Percentiles rank a stretch among this genome's conserved stretches.
phyloP scores from a whole-genome alignment of 2,797 vertebrate genomes.

The Falco concolor region DNA sequence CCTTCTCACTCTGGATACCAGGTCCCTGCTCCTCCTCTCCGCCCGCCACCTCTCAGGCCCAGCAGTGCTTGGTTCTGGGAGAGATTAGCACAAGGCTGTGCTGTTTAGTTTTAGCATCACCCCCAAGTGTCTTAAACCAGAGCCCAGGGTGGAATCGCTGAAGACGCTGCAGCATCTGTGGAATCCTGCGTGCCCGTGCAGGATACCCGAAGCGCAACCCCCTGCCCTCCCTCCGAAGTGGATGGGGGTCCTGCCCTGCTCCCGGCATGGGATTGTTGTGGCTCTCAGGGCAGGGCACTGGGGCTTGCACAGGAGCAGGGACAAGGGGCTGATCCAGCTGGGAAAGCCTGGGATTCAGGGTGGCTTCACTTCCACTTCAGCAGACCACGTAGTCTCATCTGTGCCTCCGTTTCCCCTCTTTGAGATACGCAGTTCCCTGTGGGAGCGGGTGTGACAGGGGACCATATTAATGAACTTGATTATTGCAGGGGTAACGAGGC shows the following conservation, averaged over 20 bases:
- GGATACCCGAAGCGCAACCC: background rate
- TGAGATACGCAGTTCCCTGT: background rate
- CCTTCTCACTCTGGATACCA: background rate
- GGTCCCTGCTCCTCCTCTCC: background rate
- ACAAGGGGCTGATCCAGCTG: background rate
- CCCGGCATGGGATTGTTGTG: background rate
- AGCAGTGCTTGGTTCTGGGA: background rate
- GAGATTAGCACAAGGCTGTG: background rate
- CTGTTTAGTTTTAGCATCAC: background rate
- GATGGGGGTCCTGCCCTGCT: background rate
- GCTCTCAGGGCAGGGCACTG: background rate
- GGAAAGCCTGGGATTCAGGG: background rate
- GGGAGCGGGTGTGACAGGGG: background rate
- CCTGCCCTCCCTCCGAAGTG: rapidly evolving
- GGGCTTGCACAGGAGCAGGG: background rate
- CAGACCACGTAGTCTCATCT: background rate
- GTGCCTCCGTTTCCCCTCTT: background rate
- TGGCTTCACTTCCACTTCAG: background rate
- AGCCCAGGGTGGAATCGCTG: background rate
- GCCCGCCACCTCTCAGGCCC: no score
- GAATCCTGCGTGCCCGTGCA: rapidly evolving
- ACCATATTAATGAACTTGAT: background rate
- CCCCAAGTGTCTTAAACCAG: background rate
- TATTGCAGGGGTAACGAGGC: background rate
- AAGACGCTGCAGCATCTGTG: background rate